These are phyloP conservation scores for Umimayanthus kanabou DNA, from an alignment of 92 coral and sea anemone genomes.

Conservation along the genomic window DNA sequence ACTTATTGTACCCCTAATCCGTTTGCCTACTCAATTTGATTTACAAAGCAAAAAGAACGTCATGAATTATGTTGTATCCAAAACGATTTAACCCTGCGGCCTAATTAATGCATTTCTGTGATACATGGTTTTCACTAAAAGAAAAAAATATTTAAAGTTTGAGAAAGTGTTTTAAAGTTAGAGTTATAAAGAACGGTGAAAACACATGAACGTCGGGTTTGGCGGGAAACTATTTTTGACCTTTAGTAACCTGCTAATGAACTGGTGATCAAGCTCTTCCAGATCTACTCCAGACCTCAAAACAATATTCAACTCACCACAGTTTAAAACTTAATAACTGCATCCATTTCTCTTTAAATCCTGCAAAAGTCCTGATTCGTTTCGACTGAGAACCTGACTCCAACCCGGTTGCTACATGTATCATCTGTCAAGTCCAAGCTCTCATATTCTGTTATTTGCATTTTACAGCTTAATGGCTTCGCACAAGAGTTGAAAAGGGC, in stretches of 20 bases:
- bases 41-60: not conserved
- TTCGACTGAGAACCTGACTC: not conserved
- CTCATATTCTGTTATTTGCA: constrained; percentile 18
- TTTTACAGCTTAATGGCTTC: constrained; percentile 6
- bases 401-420: not conserved
- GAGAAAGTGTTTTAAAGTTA: not conserved
- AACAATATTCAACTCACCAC: constrained; percentile 15
- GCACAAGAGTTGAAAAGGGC: not conserved
- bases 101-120: not conserved
- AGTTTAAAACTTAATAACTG: not conserved
- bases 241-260: not conserved
- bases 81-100: constrained; percentile 25
- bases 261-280: not conserved
- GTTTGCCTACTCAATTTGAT: constrained; percentile 12
- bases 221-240: not conserved
- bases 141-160: not conserved
- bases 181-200: no score
- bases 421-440: not conserved
- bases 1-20: constrained; percentile 16
- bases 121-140: not conserved
- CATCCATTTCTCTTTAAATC: not conserved
- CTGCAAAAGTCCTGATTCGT: not conserved
- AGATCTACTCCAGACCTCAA: not conserved
- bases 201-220: not conserved
- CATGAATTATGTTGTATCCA: not conserved